Percentiles rank a stretch among this genome's conserved stretches.
phyloP scores from a whole-genome alignment of 2,797 vertebrate genomes.

The Etheostoma perlongum region DNA sequence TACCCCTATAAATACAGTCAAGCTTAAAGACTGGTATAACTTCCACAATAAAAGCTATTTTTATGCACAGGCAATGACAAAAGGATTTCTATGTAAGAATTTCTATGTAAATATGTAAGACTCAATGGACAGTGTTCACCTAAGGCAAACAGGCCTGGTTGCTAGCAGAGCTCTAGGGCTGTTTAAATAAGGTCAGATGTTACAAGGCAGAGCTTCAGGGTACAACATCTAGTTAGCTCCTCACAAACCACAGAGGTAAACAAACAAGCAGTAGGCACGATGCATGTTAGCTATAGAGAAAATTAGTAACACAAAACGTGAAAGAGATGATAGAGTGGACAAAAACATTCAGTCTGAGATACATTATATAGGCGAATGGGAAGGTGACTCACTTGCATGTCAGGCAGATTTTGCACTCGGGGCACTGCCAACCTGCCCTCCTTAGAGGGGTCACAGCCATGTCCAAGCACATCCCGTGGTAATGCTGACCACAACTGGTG shows the following conservation, averaged over 20 bases:
- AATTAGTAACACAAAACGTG: conserved; percentile 16
- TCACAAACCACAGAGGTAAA: conserved; percentile 65
- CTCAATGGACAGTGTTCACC: conserved; percentile 38
- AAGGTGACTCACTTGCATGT: conserved; percentile 96
- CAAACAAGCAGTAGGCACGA: conserved; percentile 49
- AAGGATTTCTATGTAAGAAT: background rate
- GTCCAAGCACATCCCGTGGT: conserved; percentile 98
- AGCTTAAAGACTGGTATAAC: background rate
- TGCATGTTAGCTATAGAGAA: conserved; percentile 50
- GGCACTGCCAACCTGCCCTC: conserved; percentile 97
- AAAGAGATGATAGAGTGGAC: conserved; percentile 12
- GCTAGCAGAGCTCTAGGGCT: conserved; percentile 38
- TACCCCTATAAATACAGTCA: background rate
- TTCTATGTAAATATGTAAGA: conserved; percentile 32
- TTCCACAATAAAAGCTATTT: background rate
- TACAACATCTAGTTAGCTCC: conserved; percentile 53
- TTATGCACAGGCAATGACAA: background rate
- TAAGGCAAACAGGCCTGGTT: conserved; percentile 49
- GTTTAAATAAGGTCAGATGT: conserved; percentile 66
- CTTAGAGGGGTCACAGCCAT: conserved; percentile 96
- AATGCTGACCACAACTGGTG: conserved; percentile 99
- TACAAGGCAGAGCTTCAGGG: conserved; percentile 63
- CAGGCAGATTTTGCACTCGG: conserved; percentile 98
- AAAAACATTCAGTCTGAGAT: conserved; percentile 17
- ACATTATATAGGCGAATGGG: background rate